Evolutionary conservation across 2,113 vertebrate genomes (phyloP), one percentile per base, ranked within the genome.

Genomic region (Cyanoderma ruficeps): DNA sequence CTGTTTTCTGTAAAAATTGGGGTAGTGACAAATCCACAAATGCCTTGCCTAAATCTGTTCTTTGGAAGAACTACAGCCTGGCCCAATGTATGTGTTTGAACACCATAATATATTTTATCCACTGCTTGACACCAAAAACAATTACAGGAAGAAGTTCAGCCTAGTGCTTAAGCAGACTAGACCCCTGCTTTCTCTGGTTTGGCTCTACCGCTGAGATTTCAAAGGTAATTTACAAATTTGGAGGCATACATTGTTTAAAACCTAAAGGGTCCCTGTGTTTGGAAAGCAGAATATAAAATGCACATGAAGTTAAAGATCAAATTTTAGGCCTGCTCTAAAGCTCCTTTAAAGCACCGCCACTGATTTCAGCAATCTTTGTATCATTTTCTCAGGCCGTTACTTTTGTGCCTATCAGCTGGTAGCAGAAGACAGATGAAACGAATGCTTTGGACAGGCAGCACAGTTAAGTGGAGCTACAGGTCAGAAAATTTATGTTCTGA

Each of bases 401-500:
- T 90, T 85, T 77, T 50, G 21, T 67, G 59, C 52, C 56, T 71
- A 69, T 86, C 68, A 28, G 50, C 16, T 75, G 74, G 63, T 42
- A 80, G 44, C 85, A 88, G 78, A 46, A 93, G 75, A 71, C 55
- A 88, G 53, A 67, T 55, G 71, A 89, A 96, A 93, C 28, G 2
- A 92, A 42, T 83, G 79, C 67, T 90, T 84, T 90, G 71, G 90
- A 87, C 57, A 86, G 67, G 55, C 75, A 78, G 50, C 35, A 57
- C 70, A 72, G 85, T 90, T 91, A 91, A 94, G 68, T 59, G 59
- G 67, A 91, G 68, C 64, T 63, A 55, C 67, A 59, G 93, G 78
- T 91, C 85, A 91, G 60, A 65, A 85, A 81, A 90, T 71, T 63
- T 91, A 90, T 88, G 69, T 91, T 87, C 81, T 91, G 37, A 69